Evolutionary conservation across 1,140 invertebrate species (phyloP), one percentile per base, ranked within the genome.

Genomic region (Trichonephila inaurata): DNA sequence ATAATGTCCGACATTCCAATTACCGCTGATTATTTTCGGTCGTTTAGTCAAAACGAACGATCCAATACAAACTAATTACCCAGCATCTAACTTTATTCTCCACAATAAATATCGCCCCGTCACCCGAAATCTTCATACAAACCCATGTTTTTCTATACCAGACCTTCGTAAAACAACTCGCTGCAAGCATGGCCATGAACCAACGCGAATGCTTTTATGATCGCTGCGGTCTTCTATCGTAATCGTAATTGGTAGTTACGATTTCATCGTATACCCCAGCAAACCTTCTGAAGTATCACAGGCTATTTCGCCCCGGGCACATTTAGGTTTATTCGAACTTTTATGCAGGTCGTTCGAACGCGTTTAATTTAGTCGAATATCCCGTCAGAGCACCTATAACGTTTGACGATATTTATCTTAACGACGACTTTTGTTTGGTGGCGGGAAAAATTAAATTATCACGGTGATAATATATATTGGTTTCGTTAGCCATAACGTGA

Each of bases 181-280:
- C 51, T 81, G 72, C n/a, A 81, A 81, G 72, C 72, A 33, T 28
- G 10, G 19, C n/a, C 18, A 64, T 7, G 86, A 64, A 12, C 24
- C 33, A 88, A 64, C 19, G 81, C 1, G 81, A 83, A 83, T 19
- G 51, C 24, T 90, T 92, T 92, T 92, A 92, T 61, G 90, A 92
- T 64, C 90, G 24, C 18, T 28, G 90, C 60, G 90, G 90, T 92
- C 90, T 85, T 24, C n/a, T 60, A 24, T 85, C 90, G 61, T 92
- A 92, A 92, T 92, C 90, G 90, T 91, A 92, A 92, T 92, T 92
- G 90, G 77, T 85, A 92, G 90, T 92, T 64, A 92, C 90, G 90
- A 92, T 92, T 92, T 85, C 90, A 85, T 66, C 61, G 44, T 61
- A 82, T 60, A 62, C 51, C n/a, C 24, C 16, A 58, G 44, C 88